A percentile compares a stretch with the other conserved stretches of the same genome.
These are phyloP conservation scores for Nephrotoma guestfalica DNA, from an alignment of 2,888 invertebrate species.

Conservation along the genomic window DNA sequence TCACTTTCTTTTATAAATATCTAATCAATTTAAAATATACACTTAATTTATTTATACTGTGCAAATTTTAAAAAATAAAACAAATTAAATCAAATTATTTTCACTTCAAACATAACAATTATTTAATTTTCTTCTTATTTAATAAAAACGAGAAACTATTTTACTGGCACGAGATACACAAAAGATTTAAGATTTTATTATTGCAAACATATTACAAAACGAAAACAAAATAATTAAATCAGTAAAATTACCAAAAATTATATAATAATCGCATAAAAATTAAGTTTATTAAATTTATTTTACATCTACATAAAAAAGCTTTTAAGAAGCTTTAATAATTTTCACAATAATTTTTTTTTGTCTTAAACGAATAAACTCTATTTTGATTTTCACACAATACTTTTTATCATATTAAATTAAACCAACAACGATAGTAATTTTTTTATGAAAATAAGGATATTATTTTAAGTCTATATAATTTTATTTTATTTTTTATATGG, in stretches of 20 bases:
- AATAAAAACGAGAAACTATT: background rate
- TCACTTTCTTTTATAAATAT: background rate
- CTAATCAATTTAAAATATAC: background rate
- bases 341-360: background rate
- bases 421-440: background rate
- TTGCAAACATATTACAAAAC: background rate
- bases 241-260: background rate
- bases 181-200: background rate
- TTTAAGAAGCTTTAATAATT: background rate
- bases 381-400: background rate
- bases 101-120: constrained; percentile 1
- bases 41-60: background rate
- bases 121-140: background rate
- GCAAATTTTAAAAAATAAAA: background rate
- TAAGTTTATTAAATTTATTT: background rate
- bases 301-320: background rate
- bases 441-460: background rate
- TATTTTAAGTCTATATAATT: background rate
- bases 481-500: background rate
- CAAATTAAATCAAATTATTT: background rate
- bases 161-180: background rate
- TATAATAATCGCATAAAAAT: background rate
- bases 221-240: background rate
- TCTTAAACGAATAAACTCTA: background rate
- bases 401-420: background rate